phyloP scores from a whole-genome alignment of 92 coral and sea anemone genomes.

The Isaurus tuberculatus region DNA sequence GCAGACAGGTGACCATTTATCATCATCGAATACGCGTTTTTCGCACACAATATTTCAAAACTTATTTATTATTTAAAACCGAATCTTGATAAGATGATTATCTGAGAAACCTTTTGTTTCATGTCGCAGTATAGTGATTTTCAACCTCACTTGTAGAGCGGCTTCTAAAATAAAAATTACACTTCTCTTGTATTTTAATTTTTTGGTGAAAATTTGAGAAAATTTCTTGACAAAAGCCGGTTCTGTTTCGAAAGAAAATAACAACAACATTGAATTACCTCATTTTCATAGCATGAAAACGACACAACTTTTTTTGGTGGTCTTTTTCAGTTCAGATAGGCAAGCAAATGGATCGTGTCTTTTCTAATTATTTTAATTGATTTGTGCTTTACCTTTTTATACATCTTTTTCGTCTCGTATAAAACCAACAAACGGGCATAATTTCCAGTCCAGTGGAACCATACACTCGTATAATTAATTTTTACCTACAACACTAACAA shows the following conservation, averaged over 20 bases:
- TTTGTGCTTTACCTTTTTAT: not conserved
- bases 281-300: constrained; percentile 24
- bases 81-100: not conserved
- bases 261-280: not conserved
- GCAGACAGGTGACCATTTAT: not conserved
- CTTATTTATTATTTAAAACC: not conserved
- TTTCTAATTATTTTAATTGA: not conserved
- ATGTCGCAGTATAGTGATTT: not conserved
- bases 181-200: no score
- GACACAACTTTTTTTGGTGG: not conserved
- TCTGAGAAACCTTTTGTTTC: not conserved
- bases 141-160: not conserved
- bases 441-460: not conserved
- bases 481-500: not conserved
- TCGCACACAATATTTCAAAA: not conserved
- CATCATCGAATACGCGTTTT: not conserved
- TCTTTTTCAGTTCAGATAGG: not conserved
- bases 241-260: not conserved
- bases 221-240: not conserved
- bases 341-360: not conserved
- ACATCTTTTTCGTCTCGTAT: not conserved
- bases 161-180: not conserved
- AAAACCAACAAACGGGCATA: not conserved
- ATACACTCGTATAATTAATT: no score
- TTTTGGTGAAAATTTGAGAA: no score